These are phyloP conservation scores for Menidia beryllina DNA, from an alignment of 2,113 vertebrate species.

Conservation along the genomic window DNA sequence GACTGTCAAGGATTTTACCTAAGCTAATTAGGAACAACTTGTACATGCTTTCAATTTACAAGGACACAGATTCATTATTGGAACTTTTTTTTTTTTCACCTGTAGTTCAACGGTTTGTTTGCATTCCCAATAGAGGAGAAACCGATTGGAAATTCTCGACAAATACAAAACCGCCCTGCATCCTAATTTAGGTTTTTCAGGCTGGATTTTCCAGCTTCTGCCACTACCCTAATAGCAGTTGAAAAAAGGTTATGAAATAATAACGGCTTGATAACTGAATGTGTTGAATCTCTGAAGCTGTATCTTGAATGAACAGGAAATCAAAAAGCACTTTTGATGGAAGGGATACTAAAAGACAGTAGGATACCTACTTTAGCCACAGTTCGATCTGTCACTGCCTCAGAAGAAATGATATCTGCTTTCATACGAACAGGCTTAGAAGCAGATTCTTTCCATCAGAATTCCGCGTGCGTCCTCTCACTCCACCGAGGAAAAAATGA, in stretches of 20 bases:
- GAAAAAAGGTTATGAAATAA: not conserved
- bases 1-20: not conserved
- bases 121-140: not conserved
- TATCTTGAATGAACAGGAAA: not conserved
- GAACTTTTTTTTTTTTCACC: not conserved
- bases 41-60: not conserved
- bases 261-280: not conserved
- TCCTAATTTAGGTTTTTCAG: not conserved
- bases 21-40: not conserved
- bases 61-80: not conserved
- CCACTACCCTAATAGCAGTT: not conserved
- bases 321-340: not conserved
- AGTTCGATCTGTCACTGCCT: not conserved
- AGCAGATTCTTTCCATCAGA: constrained; percentile 4
- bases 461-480: not conserved
- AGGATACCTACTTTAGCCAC: not conserved
- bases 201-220: not conserved
- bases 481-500: not conserved
- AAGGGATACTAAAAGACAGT: not conserved
- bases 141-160: not conserved
- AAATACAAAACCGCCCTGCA: not conserved
- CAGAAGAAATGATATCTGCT: not conserved
- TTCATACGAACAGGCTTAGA: not conserved
- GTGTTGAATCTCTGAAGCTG: not conserved
- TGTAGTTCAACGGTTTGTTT: not conserved